A percentile compares a stretch with the other conserved stretches of the same genome.
phyloP scores from a whole-genome alignment of 1,140 invertebrate species.

The Gonatopus flavifemur region DNA sequence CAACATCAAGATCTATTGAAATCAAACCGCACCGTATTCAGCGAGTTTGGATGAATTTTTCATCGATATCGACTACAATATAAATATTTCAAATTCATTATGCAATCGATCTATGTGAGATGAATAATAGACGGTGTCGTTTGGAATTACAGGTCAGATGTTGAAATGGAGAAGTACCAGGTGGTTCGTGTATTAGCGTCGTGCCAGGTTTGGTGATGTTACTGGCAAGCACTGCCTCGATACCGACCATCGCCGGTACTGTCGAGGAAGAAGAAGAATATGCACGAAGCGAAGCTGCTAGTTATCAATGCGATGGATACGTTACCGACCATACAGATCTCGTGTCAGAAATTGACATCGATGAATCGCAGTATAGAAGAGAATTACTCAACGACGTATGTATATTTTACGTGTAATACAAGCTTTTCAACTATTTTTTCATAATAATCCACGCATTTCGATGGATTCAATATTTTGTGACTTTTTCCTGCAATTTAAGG shows the following conservation, averaged over 20 bases:
- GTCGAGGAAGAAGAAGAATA: slow-evolving; percentile 53
- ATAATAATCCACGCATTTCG: too few species aligned
- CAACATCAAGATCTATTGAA: too few species aligned
- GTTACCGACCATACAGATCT: slow-evolving; percentile 77
- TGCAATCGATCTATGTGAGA: too few species aligned
- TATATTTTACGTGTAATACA: too few species aligned
- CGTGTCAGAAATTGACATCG: slow-evolving; percentile 70
- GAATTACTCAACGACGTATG: slow-evolving; percentile 78
- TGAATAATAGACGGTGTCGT: too few species aligned
- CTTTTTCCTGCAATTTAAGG: too few species aligned
- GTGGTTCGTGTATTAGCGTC: slow-evolving; percentile 36
- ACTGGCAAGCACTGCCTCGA: slow-evolving; percentile 47
- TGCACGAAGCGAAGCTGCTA: slow-evolving; percentile 50
- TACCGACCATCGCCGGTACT: slow-evolving; percentile 52
- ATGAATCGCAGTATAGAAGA: slow-evolving; percentile 71
- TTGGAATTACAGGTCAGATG: too few species aligned
- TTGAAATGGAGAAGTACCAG: slow-evolving; percentile 28
- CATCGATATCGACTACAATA: too few species aligned
- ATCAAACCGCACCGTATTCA: too few species aligned
- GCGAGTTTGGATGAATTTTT: too few species aligned
- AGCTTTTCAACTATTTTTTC: neutral
- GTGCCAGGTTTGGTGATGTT: slow-evolving; percentile 45
- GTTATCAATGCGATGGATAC: slow-evolving; percentile 62
- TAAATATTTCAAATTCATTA: too few species aligned
- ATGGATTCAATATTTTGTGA: too few species aligned